phyloP scores from a whole-genome alignment of 2,888 invertebrate species.

The Lycocerus yunnanus region DNA sequence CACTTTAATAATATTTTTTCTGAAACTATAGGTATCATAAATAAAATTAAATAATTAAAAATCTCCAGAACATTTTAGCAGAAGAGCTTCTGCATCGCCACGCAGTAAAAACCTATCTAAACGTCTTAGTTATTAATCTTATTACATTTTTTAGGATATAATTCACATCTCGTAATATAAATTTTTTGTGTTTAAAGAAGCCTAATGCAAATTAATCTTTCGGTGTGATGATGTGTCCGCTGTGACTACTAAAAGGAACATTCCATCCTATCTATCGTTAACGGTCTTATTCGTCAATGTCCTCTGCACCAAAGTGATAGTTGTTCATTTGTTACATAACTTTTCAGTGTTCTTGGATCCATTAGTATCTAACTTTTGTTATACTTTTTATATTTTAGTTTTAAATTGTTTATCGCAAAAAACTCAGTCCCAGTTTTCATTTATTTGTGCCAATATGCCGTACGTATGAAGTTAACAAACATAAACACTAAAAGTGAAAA shows the following conservation, averaged over 20 bases:
- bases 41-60: too few species aligned
- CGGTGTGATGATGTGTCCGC: slow-evolving; percentile 16
- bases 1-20: too few species aligned
- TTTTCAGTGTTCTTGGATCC: slow-evolving; percentile 4
- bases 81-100: too few species aligned
- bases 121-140: not conserved
- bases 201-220: slow-evolving; percentile 29
- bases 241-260: slow-evolving; percentile 21
- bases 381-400: not conserved
- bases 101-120: not conserved
- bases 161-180: slow-evolving; percentile 5
- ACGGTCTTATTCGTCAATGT: slow-evolving; percentile 26
- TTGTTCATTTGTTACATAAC: slow-evolving; percentile 25
- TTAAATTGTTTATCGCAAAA: not conserved
- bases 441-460: too few species aligned
- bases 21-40: too few species aligned
- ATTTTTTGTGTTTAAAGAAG: slow-evolving; percentile 11
- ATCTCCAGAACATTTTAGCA: not conserved
- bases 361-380: not conserved
- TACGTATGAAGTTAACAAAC: too few species aligned
- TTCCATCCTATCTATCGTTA: slow-evolving; percentile 20
- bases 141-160: slow-evolving; percentile 5
- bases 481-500: not conserved
- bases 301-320: slow-evolving; percentile 16
- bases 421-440: too few species aligned